A percentile compares a stretch with the other conserved stretches of the same genome.
Evolutionary conservation across 2,797 vertebrate genomes (phyloP).

Genomic region (Chaetophractus vellerosus): DNA sequence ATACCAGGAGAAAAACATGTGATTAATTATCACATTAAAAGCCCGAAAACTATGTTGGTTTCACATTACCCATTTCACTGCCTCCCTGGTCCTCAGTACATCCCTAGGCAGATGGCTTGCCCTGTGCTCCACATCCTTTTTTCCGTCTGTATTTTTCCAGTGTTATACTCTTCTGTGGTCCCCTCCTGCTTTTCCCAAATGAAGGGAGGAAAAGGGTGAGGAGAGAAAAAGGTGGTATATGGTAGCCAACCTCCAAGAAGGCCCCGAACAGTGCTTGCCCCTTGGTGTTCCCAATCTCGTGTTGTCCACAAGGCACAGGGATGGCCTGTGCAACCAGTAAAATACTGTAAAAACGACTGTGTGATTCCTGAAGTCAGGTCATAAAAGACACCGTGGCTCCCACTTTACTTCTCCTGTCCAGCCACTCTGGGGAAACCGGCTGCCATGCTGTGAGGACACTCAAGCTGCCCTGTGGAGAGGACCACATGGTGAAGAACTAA

Average conservation of each 20-base stretch:
- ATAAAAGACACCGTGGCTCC: neutral
- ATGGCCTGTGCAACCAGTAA: neutral
- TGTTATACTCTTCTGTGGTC: neutral
- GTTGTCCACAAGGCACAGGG: neutral
- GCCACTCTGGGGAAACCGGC: neutral
- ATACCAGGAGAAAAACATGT: neutral
- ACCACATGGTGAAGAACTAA: neutral
- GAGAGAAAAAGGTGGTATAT: too few species aligned
- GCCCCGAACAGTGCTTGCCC: too few species aligned
- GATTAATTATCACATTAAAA: neutral
- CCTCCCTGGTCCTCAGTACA: neutral
- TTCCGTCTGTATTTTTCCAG: neutral
- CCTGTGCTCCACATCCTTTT: neutral
- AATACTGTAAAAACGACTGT: neutral
- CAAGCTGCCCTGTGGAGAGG: neutral
- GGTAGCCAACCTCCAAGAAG: neutral
- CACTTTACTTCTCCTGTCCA: neutral
- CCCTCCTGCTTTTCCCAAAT: slow-evolving; percentile 2
- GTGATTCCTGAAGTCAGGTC: neutral
- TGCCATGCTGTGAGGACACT: neutral
- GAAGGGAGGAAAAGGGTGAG: neutral
- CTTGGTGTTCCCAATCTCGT: neutral
- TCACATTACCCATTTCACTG: too few species aligned
- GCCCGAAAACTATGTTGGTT: neutral
- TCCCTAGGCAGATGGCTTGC: neutral